Conservation (phyloP, 2,888 invertebrate species). For the Conus canariensis region DNA sequence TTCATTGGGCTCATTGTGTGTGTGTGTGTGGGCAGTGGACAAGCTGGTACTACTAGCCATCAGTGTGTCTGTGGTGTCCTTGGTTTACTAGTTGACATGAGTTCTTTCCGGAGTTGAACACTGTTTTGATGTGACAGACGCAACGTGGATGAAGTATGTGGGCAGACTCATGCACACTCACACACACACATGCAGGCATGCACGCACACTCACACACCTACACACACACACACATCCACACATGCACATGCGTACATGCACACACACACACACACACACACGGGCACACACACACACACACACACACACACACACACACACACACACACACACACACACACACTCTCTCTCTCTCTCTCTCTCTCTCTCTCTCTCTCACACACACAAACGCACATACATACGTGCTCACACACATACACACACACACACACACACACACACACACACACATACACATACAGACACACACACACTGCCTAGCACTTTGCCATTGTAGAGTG, state of each 20-base stretch:
- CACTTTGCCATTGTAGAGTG: too few species aligned
- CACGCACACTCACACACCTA: background rate
- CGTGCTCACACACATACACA: too few species aligned
- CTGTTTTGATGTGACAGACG: background rate
- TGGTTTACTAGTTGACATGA: too few species aligned
- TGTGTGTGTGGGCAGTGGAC: background rate
- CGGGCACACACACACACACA: background rate
- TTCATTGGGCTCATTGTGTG: background rate
- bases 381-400: too few species aligned
- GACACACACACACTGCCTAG: too few species aligned
- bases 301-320: background rate
- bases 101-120: background rate
- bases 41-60: background rate
- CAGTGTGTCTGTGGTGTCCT: background rate
- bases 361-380: too few species aligned
- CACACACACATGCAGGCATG: background rate
- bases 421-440: too few species aligned
- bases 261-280: constrained; percentile 20
- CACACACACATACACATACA: too few species aligned
- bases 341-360: too few species aligned
- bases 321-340: too few species aligned
- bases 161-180: background rate
- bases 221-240: constrained; percentile 9
- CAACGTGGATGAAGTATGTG: background rate
- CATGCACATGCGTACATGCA: background rate